These are phyloP conservation scores for Neodiprion virginianus DNA, from an alignment of 1,140 invertebrate genomes.

Conservation along the genomic window DNA sequence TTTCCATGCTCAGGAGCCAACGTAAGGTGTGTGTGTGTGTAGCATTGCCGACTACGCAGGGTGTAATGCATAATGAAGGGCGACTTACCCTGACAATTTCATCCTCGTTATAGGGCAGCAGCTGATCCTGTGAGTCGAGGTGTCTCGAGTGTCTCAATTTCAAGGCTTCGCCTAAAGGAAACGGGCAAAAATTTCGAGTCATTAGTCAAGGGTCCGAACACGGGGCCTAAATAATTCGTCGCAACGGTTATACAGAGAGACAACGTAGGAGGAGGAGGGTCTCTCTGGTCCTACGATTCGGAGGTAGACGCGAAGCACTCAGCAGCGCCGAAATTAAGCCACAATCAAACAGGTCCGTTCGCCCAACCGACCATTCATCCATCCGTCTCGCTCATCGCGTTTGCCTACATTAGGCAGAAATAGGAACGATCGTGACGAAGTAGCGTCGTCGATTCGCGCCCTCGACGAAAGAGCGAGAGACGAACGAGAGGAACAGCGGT, in stretches of 20 bases:
- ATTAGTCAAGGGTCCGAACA: conserved; percentile 14
- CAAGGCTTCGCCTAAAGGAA: conserved; percentile 44
- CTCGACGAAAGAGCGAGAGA: too few relatives aligned
- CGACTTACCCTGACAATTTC: conserved; percentile 49
- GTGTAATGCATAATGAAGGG: not conserved
- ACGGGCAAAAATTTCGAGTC: conserved; percentile 19
- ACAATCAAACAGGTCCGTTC: not conserved
- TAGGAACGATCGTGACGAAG: too few relatives aligned
- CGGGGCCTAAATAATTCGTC: conserved; percentile 20
- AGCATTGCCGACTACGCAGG: not conserved
- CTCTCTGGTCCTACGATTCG: conserved; percentile 17
- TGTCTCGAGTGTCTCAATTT: conserved; percentile 54
- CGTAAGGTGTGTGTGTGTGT: not conserved
- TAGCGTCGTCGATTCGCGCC: too few relatives aligned
- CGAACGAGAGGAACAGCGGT: too few relatives aligned
- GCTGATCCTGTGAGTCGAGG: conserved; percentile 38
- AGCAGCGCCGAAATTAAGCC: conserved; percentile 27
- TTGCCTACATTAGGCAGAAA: not conserved
- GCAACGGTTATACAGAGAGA: conserved; percentile 22
- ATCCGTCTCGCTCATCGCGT: not conserved
- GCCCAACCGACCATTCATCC: not conserved
- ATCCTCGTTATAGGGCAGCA: conserved; percentile 35
- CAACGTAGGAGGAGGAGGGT: too few relatives aligned
- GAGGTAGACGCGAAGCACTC: conserved; percentile 39
- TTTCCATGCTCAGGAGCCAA: not conserved